A percentile compares a stretch with the other conserved stretches of the same genome.
Conservation (phyloP, 2,113 vertebrate genomes). For the Dolichallabes microphthalmus region DNA sequence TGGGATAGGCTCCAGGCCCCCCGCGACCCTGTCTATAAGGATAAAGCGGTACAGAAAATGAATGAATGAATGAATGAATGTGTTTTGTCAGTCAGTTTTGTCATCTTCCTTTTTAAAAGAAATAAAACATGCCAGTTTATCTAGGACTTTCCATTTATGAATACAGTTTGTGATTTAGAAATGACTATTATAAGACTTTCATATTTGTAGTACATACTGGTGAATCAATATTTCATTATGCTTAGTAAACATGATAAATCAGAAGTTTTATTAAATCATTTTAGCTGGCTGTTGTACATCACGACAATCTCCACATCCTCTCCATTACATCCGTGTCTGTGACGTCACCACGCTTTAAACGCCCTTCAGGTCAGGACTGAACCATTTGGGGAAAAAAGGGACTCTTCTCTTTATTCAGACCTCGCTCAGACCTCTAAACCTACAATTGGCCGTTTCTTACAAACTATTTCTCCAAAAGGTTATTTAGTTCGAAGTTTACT, state of each 20-base stretch:
- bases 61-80: too few species aligned
- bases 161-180: background rate
- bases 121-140: background rate
- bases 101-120: background rate
- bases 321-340: background rate
- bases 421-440: background rate
- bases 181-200: background rate
- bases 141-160: background rate
- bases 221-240: too few species aligned
- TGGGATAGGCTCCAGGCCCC: too few species aligned
- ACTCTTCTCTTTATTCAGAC: background rate
- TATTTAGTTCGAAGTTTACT: fast-evolving
- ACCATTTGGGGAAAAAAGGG: background rate
- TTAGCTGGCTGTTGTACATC: background rate
- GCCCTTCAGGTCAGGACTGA: too few species aligned
- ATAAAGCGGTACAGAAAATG: too few species aligned
- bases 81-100: background rate
- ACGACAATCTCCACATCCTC: background rate
- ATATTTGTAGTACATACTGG: too few species aligned
- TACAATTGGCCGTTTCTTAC: background rate
- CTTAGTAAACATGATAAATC: background rate
- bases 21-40: too few species aligned
- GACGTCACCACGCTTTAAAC: background rate
- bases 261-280: too few species aligned
- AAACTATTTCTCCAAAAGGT: too few species aligned